These are phyloP conservation scores for Taurulus bubalis DNA, from an alignment of 2,113 vertebrate species.

Conservation along the genomic window DNA sequence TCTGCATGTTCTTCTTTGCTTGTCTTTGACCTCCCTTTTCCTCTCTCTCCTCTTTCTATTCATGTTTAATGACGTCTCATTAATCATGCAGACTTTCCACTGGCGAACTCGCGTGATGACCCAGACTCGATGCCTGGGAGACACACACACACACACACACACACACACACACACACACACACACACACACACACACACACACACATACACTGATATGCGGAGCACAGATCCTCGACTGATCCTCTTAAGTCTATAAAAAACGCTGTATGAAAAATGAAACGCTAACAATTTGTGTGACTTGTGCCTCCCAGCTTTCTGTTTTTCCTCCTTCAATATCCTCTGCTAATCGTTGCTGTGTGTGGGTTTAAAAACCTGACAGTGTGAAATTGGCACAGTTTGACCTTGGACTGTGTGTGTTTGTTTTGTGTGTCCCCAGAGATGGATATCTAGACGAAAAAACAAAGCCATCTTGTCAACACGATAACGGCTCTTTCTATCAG, in stretches of 20 bases:
- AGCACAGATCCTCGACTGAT: slow-evolving; percentile 27
- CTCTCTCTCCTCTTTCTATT: slow-evolving; percentile 32
- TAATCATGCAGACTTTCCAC: slow-evolving; percentile 86
- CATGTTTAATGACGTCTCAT: slow-evolving; percentile 84
- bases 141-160: neutral
- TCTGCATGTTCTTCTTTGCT: neutral
- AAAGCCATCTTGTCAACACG: slow-evolving; percentile 17
- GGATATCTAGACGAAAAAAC: neutral
- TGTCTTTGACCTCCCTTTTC: slow-evolving; percentile 8
- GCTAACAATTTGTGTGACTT: neutral
- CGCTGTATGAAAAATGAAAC: neutral
- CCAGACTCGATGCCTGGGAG: slow-evolving; percentile 58
- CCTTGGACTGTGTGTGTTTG: slow-evolving; percentile 10
- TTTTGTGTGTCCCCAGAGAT: neutral
- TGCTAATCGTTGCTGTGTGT: neutral
- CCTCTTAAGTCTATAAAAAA: neutral
- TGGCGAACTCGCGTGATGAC: slow-evolving; percentile 72
- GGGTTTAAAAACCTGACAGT: neutral
- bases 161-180: slow-evolving; percentile 6
- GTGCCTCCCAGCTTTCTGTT: neutral
- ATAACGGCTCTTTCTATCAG: neutral
- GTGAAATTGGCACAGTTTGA: slow-evolving; percentile 2
- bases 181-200: neutral
- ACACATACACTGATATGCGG: slow-evolving; percentile 33
- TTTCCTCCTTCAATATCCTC: neutral